Conservation (phyloP, 2,888 invertebrate genomes). For the Sesia apiformis region DNA sequence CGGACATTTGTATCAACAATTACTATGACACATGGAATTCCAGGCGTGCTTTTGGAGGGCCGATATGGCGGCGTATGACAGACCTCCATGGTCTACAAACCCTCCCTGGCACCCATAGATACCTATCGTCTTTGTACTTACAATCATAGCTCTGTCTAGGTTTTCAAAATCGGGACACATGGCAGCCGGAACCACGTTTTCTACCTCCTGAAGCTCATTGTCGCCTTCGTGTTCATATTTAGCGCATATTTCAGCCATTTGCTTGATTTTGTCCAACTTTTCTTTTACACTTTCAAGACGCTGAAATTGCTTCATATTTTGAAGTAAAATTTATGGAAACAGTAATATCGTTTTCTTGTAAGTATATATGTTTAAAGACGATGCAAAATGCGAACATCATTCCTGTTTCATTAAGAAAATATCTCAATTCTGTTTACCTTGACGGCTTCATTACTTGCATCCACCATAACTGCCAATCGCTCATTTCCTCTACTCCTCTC, state of each 20-base stretch:
- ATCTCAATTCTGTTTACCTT: slow-evolving; percentile 37
- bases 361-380: too few species aligned
- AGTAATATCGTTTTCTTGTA: too few species aligned
- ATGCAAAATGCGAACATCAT: too few species aligned
- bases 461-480: slow-evolving; percentile 75
- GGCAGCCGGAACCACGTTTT: slow-evolving; percentile 19
- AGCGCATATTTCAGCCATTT: slow-evolving; percentile 76
- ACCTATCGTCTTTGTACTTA: slow-evolving; percentile 20
- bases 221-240: slow-evolving; percentile 79
- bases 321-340: too few species aligned
- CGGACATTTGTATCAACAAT: too few species aligned
- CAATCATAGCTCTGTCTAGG: slow-evolving; percentile 50
- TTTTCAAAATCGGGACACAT: slow-evolving; percentile 39
- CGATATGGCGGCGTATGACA: too few species aligned
- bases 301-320: slow-evolving; percentile 26
- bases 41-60: too few species aligned
- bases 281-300: slow-evolving; percentile 65
- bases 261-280: slow-evolving; percentile 76
- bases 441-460: slow-evolving; percentile 74
- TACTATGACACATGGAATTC: too few species aligned
- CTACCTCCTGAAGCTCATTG: slow-evolving; percentile 30
- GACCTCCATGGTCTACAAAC: too few species aligned
- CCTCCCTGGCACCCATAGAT: too few species aligned
- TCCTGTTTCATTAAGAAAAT: too few species aligned
- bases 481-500: slow-evolving; percentile 63